These are phyloP conservation scores for Spialia ferax DNA, from an alignment of 2,888 invertebrate genomes.

Conservation along the genomic window DNA sequence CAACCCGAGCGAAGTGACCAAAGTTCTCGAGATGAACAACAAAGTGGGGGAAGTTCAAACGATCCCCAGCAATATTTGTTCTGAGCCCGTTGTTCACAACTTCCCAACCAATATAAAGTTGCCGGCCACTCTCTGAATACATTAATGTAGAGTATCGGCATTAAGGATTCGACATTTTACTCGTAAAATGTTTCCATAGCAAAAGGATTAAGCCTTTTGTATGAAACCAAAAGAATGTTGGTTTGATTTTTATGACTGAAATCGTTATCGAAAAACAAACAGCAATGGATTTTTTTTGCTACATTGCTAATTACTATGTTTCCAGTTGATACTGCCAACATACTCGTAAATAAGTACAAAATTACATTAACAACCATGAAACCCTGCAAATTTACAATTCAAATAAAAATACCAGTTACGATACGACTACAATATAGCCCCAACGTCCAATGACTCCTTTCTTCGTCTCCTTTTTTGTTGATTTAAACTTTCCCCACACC, in stretches of 20 bases:
- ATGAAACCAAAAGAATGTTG: background rate
- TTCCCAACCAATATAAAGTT: conserved; percentile 67
- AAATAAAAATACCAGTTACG: conserved; percentile 18
- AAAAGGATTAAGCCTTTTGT: background rate
- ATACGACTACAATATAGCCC: too few relatives aligned
- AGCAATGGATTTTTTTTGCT: too few relatives aligned
- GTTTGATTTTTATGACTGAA: too few relatives aligned
- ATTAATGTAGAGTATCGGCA: conserved; percentile 27
- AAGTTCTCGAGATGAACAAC: conserved; percentile 69
- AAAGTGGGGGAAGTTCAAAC: conserved; percentile 64
- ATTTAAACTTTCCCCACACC: conserved; percentile 23
- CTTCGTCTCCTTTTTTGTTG: conserved; percentile 28
- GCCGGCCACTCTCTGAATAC: conserved; percentile 46
- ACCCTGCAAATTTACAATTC: background rate
- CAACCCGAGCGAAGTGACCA: conserved; percentile 63
- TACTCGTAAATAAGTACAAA: too few relatives aligned
- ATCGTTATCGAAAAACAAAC: background rate
- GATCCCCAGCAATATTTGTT: conserved; percentile 69
- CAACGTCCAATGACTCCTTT: conserved; percentile 19
- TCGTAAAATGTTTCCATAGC: conserved; percentile 3
- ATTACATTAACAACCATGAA: background rate
- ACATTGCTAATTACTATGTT: too few relatives aligned
- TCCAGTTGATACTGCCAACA: too few relatives aligned
- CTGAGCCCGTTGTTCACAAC: conserved; percentile 57
- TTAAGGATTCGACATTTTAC: conserved; percentile 11